Evolutionary conservation across 2,113 vertebrate genomes (phyloP).

Genomic region (Petrocephalus zakoni): DNA sequence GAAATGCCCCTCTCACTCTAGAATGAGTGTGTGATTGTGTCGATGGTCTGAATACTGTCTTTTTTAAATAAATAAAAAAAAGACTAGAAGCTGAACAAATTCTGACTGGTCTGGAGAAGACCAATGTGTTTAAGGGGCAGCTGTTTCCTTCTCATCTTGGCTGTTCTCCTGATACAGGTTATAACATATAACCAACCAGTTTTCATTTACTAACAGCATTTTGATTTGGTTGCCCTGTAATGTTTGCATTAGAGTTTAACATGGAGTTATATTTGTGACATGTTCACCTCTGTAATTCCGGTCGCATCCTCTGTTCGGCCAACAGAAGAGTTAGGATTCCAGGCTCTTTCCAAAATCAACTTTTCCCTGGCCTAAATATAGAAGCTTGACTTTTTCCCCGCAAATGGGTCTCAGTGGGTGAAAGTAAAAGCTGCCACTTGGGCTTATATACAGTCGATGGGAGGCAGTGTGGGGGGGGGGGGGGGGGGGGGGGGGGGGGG

Average conservation of each 20-base stretch:
- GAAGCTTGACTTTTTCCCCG: background rate
- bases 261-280: background rate
- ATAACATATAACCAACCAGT: background rate
- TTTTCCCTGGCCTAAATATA: slow-evolving; percentile 1
- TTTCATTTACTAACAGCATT: background rate
- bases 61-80: too few species aligned
- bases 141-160: background rate
- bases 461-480: background rate
- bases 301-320: background rate
- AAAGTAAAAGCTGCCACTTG: slow-evolving; percentile 18
- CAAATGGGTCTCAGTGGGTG: slow-evolving; percentile 17
- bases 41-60: too few species aligned
- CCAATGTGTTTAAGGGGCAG: background rate
- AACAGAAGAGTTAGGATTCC: background rate
- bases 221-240: background rate
- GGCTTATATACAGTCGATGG: background rate
- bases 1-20: too few species aligned
- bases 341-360: background rate
- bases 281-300: background rate
- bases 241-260: background rate
- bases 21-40: too few species aligned
- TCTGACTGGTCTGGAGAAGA: background rate
- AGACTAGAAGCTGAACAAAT: too few species aligned
- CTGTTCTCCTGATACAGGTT: background rate
- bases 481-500: too few species aligned